Evolutionary conservation across 92 coral and sea anemone species (phyloP).

Genomic region (Blastomussa wellsi): DNA sequence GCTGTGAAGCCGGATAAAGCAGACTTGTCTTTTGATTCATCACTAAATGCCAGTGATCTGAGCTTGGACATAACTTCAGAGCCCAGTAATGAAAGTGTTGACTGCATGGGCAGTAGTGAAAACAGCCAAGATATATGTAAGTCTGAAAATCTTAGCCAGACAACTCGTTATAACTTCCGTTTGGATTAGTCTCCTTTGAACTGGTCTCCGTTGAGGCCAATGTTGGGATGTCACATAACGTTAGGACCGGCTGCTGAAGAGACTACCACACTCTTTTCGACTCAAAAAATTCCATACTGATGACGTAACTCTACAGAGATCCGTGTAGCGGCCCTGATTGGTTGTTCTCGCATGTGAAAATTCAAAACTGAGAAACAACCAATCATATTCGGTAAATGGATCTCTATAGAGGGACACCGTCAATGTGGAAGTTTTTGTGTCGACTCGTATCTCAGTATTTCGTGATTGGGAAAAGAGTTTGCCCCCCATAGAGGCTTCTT

Average conservation of each 20-base stretch:
- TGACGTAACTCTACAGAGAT: neutral
- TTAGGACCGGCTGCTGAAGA: too few species aligned
- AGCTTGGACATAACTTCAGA: slow-evolving; percentile 42
- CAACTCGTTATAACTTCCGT: too few species aligned
- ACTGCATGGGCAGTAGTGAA: neutral
- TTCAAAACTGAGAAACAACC: neutral
- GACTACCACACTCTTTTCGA: too few species aligned
- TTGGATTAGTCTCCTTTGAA: too few species aligned
- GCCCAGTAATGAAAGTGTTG: slow-evolving; percentile 10
- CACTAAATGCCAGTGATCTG: slow-evolving; percentile 33
- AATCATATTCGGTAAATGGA: neutral
- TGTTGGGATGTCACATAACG: too few species aligned
- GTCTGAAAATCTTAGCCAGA: neutral
- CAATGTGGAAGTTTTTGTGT: too few species aligned
- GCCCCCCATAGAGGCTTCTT: too few species aligned
- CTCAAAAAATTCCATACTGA: too few species aligned
- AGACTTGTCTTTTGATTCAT: slow-evolving; percentile 28
- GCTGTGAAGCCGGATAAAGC: slow-evolving; percentile 3
- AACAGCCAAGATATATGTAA: slow-evolving; percentile 24
- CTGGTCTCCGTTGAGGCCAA: too few species aligned
- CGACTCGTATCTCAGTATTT: too few species aligned
- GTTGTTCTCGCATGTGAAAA: neutral
- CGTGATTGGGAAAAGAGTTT: too few species aligned
- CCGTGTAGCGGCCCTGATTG: neutral
- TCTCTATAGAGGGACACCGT: neutral